These are phyloP conservation scores for Cryptoblepharus egeriae DNA, from an alignment of 2,797 vertebrate species.

Conservation along the genomic window DNA sequence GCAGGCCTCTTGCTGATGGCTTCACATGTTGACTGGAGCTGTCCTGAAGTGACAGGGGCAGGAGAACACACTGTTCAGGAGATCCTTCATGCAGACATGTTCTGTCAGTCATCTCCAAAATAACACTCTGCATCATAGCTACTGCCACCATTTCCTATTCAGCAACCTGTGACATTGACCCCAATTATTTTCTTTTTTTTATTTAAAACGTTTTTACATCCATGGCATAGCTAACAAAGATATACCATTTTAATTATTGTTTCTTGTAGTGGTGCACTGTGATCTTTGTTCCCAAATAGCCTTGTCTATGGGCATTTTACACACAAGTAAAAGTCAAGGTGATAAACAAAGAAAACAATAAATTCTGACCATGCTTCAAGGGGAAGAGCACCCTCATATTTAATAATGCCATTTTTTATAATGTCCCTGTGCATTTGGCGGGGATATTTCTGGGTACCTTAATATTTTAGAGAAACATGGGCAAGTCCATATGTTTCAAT, in stretches of 20 bases:
- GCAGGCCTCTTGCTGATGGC: conserved; percentile 26
- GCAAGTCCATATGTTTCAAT: conserved; percentile 1
- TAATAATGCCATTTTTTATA: conserved; percentile 35
- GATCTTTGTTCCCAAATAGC: neutral
- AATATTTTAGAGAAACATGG: conserved; percentile 22
- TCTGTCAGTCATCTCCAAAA: conserved; percentile 44
- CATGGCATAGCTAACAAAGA: conserved; percentile 1
- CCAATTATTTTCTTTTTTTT: conserved; percentile 18
- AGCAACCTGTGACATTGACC: neutral
- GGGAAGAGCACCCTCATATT: conserved; percentile 38
- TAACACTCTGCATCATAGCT: neutral
- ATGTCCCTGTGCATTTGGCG: conserved; percentile 22
- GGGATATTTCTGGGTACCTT: conserved; percentile 2
- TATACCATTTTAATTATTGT: neutral
- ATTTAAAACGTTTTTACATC: conserved; percentile 28
- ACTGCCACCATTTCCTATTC: neutral
- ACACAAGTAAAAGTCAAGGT: neutral
- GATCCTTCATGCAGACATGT: conserved; percentile 9
- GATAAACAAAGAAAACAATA: neutral
- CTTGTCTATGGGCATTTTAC: neutral
- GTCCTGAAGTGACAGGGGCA: conserved; percentile 29
- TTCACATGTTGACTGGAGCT: conserved; percentile 38
- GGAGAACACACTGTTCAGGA: conserved; percentile 20
- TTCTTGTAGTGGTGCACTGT: neutral
- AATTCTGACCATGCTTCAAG: neutral